Conservation (phyloP, 2,797 vertebrate species). For the Sarcoramphus papa region DNA sequence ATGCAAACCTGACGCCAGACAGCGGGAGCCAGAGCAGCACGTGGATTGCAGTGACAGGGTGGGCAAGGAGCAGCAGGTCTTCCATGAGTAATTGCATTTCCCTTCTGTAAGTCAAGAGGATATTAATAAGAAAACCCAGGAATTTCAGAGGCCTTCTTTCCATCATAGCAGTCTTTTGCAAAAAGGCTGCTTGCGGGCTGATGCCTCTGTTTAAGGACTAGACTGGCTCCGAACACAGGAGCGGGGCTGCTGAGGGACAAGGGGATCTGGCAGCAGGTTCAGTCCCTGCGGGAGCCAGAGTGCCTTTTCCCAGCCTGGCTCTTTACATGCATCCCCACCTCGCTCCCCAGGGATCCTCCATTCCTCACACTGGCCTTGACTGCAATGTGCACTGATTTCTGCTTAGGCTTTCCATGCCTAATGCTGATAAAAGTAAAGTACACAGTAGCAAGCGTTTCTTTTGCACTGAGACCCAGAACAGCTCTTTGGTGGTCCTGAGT, state of each 20-base stretch:
- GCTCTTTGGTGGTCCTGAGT: neutral
- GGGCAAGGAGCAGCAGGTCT: neutral
- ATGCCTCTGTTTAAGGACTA: neutral
- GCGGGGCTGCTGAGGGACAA: neutral
- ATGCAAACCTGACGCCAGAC: neutral
- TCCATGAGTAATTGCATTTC: neutral
- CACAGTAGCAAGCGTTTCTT: neutral
- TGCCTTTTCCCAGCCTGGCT: neutral
- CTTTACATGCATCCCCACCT: neutral
- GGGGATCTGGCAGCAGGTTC: neutral
- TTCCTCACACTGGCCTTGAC: neutral
- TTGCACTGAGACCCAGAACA: neutral
- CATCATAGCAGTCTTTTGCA: neutral
- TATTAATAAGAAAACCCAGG: neutral
- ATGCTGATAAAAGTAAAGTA: neutral
- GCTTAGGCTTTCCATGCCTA: neutral
- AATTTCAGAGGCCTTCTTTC: neutral
- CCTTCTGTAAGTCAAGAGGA: neutral
- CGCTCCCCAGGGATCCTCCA: neutral
- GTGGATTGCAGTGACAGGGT: rapidly evolving
- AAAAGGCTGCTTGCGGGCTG: neutral
- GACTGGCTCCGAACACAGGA: neutral
- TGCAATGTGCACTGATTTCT: rapidly evolving
- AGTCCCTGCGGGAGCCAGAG: neutral
- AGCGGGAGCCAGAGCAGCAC: neutral